phyloP scores from a whole-genome alignment of 2,888 invertebrate genomes.

The Polietes domitor region DNA sequence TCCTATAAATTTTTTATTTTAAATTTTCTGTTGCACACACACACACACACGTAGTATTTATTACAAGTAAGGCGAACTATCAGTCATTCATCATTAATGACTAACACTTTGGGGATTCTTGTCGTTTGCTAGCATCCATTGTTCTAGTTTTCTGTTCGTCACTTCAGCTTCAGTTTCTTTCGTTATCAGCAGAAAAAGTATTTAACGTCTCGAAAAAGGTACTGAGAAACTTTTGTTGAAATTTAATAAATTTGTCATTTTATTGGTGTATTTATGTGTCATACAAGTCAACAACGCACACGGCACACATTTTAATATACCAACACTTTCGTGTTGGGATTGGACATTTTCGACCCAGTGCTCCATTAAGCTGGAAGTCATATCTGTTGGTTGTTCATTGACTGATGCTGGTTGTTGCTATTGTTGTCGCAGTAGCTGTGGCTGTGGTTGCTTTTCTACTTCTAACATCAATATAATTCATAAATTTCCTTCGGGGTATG shows the following conservation, averaged over 20 bases:
- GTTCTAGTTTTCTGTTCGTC: neutral
- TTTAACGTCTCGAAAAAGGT: slow-evolving; percentile 40
- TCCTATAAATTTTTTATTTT: neutral
- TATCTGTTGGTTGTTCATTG: neutral
- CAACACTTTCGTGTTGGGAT: neutral
- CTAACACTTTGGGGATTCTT: slow-evolving; percentile 16
- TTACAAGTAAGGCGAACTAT: neutral
- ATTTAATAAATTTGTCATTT: slow-evolving; percentile 50
- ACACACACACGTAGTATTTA: neutral
- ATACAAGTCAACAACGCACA: neutral
- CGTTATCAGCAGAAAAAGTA: slow-evolving; percentile 6
- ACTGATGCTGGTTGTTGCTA: too few relatives aligned
- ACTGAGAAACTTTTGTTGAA: slow-evolving; percentile 40
- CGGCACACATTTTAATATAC: neutral
- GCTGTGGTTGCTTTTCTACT: slow-evolving; percentile 3
- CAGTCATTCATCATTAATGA: slow-evolving; percentile 46
- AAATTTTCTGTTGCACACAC: neutral
- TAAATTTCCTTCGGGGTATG: slow-evolving; percentile 47
- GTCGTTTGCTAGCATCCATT: neutral
- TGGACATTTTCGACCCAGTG: neutral
- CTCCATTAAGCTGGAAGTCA: neutral
- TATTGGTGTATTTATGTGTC: slow-evolving; percentile 12
- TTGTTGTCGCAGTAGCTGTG: neutral
- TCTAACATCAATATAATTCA: slow-evolving; percentile 48
- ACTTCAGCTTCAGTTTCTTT: neutral